A percentile compares a stretch with the other conserved stretches of the same genome.
Evolutionary conservation across 2,113 vertebrate species (phyloP).

Genomic region (Archocentrus centrarchus): DNA sequence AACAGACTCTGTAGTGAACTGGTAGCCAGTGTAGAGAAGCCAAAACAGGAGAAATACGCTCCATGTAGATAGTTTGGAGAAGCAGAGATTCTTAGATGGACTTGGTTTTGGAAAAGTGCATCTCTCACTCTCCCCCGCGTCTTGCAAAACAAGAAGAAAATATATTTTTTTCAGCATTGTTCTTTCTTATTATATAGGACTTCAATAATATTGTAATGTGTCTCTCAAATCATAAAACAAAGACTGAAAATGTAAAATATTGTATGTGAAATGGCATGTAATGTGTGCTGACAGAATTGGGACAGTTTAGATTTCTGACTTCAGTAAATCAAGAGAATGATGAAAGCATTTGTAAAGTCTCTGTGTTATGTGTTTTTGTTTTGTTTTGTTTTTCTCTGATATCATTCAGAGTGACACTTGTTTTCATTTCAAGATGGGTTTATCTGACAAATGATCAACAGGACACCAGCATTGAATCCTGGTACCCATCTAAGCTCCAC

Average conservation of each 20-base stretch:
- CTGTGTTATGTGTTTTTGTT: neutral
- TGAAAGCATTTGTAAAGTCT: constrained; percentile 1
- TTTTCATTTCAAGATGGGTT: neutral
- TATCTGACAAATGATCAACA: neutral
- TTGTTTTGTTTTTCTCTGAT: neutral
- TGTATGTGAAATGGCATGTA: neutral
- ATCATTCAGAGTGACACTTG: neutral
- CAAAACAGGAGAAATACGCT: too few relatives aligned
- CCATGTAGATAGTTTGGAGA: neutral
- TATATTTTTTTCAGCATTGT: neutral
- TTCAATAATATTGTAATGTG: neutral
- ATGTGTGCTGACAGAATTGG: constrained; percentile 2
- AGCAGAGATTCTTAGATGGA: neutral
- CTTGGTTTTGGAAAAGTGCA: neutral
- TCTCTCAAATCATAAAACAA: neutral
- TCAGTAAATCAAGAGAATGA: neutral
- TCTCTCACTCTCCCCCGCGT: neutral
- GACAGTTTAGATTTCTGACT: neutral
- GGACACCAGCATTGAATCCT: neutral
- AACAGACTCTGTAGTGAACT: too few relatives aligned
- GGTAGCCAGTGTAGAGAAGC: too few relatives aligned
- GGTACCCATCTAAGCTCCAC: neutral
- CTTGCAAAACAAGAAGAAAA: neutral
- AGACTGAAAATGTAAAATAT: neutral
- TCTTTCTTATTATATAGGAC: neutral